phyloP scores from a whole-genome alignment of 1,140 invertebrate genomes.

The Vanessa tameamea region DNA sequence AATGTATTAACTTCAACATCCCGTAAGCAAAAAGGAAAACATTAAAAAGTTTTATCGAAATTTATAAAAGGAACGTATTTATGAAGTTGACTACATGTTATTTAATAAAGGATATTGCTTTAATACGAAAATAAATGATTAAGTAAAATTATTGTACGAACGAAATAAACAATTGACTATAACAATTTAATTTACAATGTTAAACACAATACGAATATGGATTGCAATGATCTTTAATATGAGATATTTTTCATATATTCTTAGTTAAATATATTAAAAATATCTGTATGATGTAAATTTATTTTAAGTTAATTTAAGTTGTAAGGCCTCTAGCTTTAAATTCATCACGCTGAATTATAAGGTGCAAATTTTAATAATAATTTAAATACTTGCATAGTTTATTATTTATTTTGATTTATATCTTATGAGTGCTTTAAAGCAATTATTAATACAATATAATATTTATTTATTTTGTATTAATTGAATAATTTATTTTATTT shows the following conservation, averaged over 20 bases:
- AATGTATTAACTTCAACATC: background rate
- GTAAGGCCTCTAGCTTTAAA: conserved; percentile 34
- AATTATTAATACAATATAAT: background rate
- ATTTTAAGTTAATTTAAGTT: conserved; percentile 17
- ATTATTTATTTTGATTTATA: background rate
- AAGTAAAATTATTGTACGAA: too few relatives aligned
- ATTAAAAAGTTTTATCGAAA: too few relatives aligned
- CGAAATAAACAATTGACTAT: too few relatives aligned
- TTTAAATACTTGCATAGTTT: conserved; percentile 26
- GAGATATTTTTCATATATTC: conserved; percentile 39
- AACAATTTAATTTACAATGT: too few relatives aligned
- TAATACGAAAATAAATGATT: too few relatives aligned
- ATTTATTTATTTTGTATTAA: background rate
- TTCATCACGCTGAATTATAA: conserved; percentile 51
- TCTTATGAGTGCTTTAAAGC: background rate
- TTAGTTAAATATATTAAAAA: conserved; percentile 32
- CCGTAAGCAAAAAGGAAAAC: too few relatives aligned
- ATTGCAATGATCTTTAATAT: conserved; percentile 53
- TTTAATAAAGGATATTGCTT: too few relatives aligned
- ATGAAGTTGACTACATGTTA: too few relatives aligned
- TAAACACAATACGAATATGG: background rate
- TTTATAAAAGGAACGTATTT: too few relatives aligned
- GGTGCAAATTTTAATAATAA: conserved; percentile 39
- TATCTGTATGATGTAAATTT: conserved; percentile 28
- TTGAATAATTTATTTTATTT: conserved; percentile 35